A percentile compares a stretch with the other conserved stretches of the same genome.
phyloP scores from a whole-genome alignment of 2,113 vertebrate species.

The Eonycteris spelaea region DNA sequence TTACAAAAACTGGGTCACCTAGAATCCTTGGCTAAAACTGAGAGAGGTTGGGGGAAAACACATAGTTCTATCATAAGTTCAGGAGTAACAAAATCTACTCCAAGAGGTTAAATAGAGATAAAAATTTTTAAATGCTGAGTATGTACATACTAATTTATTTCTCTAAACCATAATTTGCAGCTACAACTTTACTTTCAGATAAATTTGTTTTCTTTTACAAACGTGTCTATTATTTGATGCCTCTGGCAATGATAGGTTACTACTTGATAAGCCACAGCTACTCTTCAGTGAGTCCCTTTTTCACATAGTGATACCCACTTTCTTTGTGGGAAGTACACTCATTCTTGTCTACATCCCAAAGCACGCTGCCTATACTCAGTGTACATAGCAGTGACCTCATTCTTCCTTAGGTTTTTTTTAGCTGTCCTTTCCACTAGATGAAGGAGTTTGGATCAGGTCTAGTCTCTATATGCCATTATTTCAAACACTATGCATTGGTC shows the following conservation, averaged over 20 bases:
- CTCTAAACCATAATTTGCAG: background rate
- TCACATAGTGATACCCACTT: background rate
- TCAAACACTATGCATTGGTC: background rate
- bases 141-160: background rate
- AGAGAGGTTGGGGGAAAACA: background rate
- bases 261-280: background rate
- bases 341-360: background rate
- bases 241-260: background rate
- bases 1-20: background rate
- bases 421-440: background rate
- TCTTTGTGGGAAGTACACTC: background rate
- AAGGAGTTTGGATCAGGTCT: background rate
- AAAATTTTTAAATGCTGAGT: background rate
- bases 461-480: background rate
- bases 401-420: background rate
- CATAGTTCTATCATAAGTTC: background rate
- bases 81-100: background rate
- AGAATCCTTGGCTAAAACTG: background rate
- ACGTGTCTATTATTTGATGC: background rate
- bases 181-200: background rate
- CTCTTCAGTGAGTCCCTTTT: background rate
- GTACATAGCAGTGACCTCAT: background rate
- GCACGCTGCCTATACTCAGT: background rate
- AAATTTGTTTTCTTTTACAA: background rate
- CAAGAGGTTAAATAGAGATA: background rate